These are phyloP conservation scores for Psilopsiagon aymara DNA, from an alignment of 2,113 vertebrate genomes.

Conservation along the genomic window DNA sequence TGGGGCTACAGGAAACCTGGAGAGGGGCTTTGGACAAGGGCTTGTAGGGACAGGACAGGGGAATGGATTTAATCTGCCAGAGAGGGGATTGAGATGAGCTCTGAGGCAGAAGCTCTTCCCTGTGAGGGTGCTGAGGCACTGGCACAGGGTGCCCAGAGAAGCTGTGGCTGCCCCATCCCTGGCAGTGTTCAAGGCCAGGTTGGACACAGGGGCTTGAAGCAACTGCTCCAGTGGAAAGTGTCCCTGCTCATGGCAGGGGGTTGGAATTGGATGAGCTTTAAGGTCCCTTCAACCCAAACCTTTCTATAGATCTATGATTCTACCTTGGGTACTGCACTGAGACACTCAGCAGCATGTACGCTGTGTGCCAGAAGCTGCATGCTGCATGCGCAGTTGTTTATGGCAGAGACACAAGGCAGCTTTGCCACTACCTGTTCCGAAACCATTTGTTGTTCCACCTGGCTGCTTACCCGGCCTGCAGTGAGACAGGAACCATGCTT, in stretches of 20 bases:
- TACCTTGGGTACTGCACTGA: background rate
- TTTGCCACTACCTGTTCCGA: background rate
- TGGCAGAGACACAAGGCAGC: background rate
- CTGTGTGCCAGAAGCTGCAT: background rate
- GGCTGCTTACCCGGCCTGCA: background rate
- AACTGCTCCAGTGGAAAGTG: background rate
- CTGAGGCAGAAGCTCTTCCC: too few species aligned
- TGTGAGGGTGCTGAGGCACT: too few species aligned
- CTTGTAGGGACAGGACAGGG: background rate
- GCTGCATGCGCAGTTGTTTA: background rate
- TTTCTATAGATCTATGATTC: background rate
- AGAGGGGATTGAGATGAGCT: too few species aligned
- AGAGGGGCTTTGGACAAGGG: background rate
- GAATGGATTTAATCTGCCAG: background rate
- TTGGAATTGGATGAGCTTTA: background rate
- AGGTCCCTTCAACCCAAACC: background rate
- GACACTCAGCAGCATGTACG: background rate
- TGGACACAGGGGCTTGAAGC: background rate
- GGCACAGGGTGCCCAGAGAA: too few species aligned
- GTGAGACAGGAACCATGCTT: background rate
- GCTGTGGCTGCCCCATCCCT: too few species aligned
- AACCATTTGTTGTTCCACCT: background rate
- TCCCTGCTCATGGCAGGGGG: background rate
- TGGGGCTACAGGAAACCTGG: background rate
- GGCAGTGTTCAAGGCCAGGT: too few species aligned